Conservation (phyloP, 2,888 invertebrate species). For the Drosophila siamana region DNA sequence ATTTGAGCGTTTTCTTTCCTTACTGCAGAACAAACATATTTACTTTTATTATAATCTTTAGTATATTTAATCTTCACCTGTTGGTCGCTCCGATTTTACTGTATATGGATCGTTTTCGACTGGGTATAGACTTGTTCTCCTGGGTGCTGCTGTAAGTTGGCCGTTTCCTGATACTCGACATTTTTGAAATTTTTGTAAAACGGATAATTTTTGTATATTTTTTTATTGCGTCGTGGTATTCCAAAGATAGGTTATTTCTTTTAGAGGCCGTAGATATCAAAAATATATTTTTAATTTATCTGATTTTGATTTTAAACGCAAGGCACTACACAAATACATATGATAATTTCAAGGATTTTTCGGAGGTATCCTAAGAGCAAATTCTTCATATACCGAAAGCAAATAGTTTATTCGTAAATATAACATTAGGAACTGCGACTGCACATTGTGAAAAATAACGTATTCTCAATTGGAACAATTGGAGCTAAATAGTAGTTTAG, state of each 20-base stretch:
- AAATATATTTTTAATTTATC: slow-evolving; percentile 13
- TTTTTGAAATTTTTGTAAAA: slow-evolving; percentile 1
- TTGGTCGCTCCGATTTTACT: neutral
- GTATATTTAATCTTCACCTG: slow-evolving; percentile 12
- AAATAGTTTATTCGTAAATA: neutral
- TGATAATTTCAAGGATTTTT: neutral
- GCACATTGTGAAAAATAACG: no score
- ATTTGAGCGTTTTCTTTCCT: neutral
- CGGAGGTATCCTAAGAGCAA: neutral
- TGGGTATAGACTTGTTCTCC: neutral
- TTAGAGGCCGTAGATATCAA: slow-evolving; percentile 2
- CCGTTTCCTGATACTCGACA: slow-evolving; percentile 7
- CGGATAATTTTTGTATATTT: neutral
- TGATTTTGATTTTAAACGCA: slow-evolving; percentile 35
- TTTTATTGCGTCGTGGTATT: neutral
- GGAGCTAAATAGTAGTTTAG: neutral
- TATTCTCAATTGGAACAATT: neutral
- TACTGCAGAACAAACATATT: neutral
- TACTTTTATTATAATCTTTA: no score
- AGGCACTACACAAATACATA: slow-evolving; percentile 2
- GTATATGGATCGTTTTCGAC: slow-evolving; percentile 9
- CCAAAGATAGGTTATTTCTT: neutral
- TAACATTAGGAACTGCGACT: no score
- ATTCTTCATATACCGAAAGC: no score
- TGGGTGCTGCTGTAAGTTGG: neutral